These are phyloP conservation scores for Ceratina japonica DNA, from an alignment of 1,140 invertebrate genomes.

Conservation along the genomic window DNA sequence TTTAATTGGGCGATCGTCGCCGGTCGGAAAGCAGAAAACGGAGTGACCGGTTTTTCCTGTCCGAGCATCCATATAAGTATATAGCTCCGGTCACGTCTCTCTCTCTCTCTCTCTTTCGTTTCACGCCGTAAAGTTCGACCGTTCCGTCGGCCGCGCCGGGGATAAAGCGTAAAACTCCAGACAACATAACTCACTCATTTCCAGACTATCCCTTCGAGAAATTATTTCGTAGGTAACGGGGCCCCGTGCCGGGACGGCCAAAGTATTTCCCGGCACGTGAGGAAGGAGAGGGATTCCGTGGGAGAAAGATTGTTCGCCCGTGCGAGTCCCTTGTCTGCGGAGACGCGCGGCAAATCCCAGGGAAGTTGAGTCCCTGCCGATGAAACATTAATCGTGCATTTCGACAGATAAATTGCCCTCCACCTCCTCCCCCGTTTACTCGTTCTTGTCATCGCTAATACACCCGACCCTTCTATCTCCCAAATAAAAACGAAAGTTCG, in stretches of 20 bases:
- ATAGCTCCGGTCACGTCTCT: slow-evolving; percentile 62
- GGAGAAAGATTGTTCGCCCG: slow-evolving; percentile 46
- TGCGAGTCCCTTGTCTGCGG: neutral
- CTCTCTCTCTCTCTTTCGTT: slow-evolving; percentile 52
- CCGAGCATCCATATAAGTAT: slow-evolving; percentile 25
- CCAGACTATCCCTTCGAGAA: slow-evolving; percentile 67
- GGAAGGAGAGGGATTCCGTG: slow-evolving; percentile 1
- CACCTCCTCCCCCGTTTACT: no score
- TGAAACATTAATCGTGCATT: slow-evolving; percentile 53
- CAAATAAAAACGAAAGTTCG: no score
- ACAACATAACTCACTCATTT: slow-evolving; percentile 68
- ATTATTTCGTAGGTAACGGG: slow-evolving; percentile 57
- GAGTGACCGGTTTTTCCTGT: neutral
- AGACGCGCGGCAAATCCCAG: slow-evolving; percentile 32
- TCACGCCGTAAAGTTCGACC: slow-evolving; percentile 48
- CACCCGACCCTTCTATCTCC: no score
- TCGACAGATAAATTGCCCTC: neutral
- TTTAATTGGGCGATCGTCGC: neutral
- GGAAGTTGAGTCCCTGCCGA: slow-evolving; percentile 14
- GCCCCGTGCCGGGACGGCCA: no score
- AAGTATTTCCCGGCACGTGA: slow-evolving; percentile 51
- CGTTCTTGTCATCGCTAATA: no score
- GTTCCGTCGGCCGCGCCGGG: neutral
- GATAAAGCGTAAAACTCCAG: slow-evolving; percentile 58
- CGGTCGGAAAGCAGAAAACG: no score